phyloP scores from a whole-genome alignment of 1,140 invertebrate species.

The Eupeodes corollae region DNA sequence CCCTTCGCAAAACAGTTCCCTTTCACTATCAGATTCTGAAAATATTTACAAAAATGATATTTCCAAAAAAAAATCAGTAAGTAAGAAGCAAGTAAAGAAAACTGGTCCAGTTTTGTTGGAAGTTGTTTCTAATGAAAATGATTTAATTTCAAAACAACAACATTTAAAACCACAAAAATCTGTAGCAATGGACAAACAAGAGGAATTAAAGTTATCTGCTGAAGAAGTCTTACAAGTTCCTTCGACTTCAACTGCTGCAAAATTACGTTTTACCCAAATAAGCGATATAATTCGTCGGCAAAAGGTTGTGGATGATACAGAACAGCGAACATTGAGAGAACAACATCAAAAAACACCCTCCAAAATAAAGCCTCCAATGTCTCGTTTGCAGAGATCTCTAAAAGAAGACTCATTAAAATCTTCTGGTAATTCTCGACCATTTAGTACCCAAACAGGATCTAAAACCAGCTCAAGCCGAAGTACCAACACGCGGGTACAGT shows the following conservation, averaged over 20 bases:
- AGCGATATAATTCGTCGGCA: conserved; percentile 15
- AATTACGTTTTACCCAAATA: conserved; percentile 22
- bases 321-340: neutral
- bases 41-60: too few species aligned
- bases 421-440: conserved; percentile 3
- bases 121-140: too few species aligned
- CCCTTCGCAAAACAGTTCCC: too few species aligned
- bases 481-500: conserved; percentile 13
- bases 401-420: neutral
- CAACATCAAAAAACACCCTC: neutral
- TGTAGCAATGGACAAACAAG: neutral
- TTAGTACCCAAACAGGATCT: neutral
- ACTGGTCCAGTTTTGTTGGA: too few species aligned
- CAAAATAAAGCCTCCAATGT: neutral
- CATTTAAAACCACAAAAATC: neutral
- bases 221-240: neutral
- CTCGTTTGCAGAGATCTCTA: conserved; percentile 7
- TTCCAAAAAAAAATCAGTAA: too few species aligned
- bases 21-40: too few species aligned
- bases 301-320: neutral
- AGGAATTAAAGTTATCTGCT: neutral
- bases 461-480: neutral
- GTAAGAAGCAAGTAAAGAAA: too few species aligned
- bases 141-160: neutral
- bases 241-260: neutral